A percentile compares a stretch with the other conserved stretches of the same genome.
These are phyloP conservation scores for Syndactyla subalaris DNA, from an alignment of 2,797 vertebrate species.

Conservation along the genomic window DNA sequence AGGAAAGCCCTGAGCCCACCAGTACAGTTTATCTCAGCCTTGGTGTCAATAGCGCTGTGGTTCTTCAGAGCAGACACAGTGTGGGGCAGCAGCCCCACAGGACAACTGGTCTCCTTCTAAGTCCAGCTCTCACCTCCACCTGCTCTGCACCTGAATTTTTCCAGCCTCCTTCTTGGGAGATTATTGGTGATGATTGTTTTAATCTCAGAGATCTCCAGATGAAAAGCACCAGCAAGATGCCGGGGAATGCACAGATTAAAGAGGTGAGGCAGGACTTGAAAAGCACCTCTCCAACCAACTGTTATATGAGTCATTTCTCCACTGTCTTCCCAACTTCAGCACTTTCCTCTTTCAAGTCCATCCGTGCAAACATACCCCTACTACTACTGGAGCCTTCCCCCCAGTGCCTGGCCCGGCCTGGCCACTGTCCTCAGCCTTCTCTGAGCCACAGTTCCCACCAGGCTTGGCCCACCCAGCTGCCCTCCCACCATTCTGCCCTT, in stretches of 20 bases:
- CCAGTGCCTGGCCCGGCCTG: not conserved
- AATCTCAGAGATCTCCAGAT: not conserved
- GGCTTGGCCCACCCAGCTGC: not conserved
- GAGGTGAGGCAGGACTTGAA: not conserved
- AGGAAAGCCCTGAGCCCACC: not conserved
- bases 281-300: not conserved
- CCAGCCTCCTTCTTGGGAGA: not conserved
- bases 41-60: accelerated
- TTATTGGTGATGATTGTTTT: not conserved
- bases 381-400: not conserved
- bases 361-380: not conserved
- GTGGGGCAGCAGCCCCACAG: not conserved
- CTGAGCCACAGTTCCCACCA: not conserved
- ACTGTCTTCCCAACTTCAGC: not conserved
- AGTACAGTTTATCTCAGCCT: not conserved
- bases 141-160: not conserved
- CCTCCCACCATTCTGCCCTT: not conserved
- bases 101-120: not conserved
- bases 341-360: not conserved
- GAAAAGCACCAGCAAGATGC: not conserved
- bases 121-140: not conserved
- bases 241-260: not conserved
- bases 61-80: not conserved
- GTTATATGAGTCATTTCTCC: not conserved
- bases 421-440: not conserved